Evolutionary conservation across 1,140 invertebrate species (phyloP).

Genomic region (Penaeus vannamei): DNA sequence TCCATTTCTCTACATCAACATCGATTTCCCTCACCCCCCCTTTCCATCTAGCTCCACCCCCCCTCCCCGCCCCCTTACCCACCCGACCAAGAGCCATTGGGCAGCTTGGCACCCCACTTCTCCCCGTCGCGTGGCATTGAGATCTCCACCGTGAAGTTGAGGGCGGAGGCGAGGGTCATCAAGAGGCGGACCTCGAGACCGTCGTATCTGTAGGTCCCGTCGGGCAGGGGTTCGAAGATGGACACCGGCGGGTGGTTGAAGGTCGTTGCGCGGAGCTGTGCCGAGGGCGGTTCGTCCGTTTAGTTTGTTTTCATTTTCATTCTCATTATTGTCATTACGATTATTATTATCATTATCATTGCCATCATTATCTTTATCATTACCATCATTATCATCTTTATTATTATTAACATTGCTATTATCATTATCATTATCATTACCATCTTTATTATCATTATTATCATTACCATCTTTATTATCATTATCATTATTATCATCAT

Average conservation of each 20-base stretch:
- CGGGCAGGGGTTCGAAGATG: constrained; percentile 31
- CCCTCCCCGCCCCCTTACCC: neutral
- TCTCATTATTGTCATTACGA: too few species aligned
- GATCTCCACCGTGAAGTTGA: constrained; percentile 60
- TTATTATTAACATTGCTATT: too few species aligned
- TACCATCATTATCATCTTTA: too few species aligned
- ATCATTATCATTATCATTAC: too few species aligned
- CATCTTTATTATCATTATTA: too few species aligned
- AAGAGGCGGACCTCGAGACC: constrained; percentile 58
- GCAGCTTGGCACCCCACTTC: constrained; percentile 49
- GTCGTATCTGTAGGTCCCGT: constrained; percentile 18
- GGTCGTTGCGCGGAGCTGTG: constrained; percentile 49
- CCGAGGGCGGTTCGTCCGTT: neutral
- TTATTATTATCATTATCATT: too few species aligned
- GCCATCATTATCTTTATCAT: too few species aligned
- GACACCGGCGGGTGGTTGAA: constrained; percentile 53
- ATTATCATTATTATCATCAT: too few species aligned
- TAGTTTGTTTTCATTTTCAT: neutral
- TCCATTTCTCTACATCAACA: too few species aligned
- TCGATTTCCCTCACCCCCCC: neutral
- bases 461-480: too few species aligned
- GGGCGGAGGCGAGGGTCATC: constrained; percentile 17
- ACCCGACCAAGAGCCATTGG: constrained; percentile 61
- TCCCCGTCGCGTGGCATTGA: constrained; percentile 51
- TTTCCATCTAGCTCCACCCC: neutral